Evolutionary conservation across 2,113 vertebrate genomes (phyloP), one percentile per base, ranked within the genome.

Genomic region (Plotosus lineatus): DNA sequence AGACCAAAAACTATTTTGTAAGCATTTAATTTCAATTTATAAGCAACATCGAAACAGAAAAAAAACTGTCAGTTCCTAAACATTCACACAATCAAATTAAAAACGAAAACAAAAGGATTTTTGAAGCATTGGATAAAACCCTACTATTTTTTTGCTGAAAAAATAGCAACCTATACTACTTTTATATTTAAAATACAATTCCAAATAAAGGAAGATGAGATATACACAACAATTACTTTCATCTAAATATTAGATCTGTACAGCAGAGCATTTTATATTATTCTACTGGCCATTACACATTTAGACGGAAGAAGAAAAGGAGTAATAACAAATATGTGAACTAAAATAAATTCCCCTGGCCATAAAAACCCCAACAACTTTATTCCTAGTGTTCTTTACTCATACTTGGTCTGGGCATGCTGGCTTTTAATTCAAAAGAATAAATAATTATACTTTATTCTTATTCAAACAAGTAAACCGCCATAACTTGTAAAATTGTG

Each of bases 131-230:
- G 85, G 87, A 92, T 90, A 87, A 90, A 90, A 85, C 89, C 90
- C 90, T 90, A 88, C 89, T 90, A 86, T 90, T 90, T 72, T 93
- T 88, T 91, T 91, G 89, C 90, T 93, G 92, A 94, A 95, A 93
- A 93, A 90, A 94, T 92, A 86, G 87, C 91, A 94, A 92, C 93
- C 94, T 96, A 95, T 96, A 95, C 95, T 94, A 96, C 91, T 93
- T 95, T 94, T 93, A 94, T 93, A 92, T 94, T 97, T 95, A 94
- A 94, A 93, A 94, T 94, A 85, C 92, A 83, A 90, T 93, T 90
- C 88, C 74, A 92, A 92, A 92, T 86, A 89, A 89, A 92, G 93
- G 90, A 94, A 97, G 92, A 93, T 94, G 87, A 89, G 93, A 94
- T 96, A 94, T 94, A 96, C 96, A 97, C 90, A 77, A 91, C 90